These are phyloP conservation scores for Trachemys scripta DNA, from an alignment of 2,113 vertebrate genomes.

Conservation along the genomic window DNA sequence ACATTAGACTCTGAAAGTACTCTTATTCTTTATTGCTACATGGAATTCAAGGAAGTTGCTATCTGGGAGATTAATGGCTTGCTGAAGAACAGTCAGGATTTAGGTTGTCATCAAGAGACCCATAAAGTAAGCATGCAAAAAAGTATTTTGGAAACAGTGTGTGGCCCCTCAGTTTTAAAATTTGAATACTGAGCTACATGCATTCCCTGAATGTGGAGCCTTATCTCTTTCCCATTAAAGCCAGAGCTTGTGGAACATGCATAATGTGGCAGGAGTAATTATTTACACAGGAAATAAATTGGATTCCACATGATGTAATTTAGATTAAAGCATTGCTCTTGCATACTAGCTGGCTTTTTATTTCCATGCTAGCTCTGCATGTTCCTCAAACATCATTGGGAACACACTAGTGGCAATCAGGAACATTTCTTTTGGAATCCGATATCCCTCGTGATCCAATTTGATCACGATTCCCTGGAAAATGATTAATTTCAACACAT, in stretches of 20 bases:
- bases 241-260: not conserved
- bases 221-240: conserved; percentile 20
- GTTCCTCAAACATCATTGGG: conserved; percentile 49
- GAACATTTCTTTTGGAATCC: conserved; percentile 63
- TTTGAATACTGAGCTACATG: conserved; percentile 33
- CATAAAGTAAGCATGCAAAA: conserved; percentile 76
- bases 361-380: not conserved
- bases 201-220: conserved; percentile 38
- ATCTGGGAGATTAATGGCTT: conserved; percentile 79
- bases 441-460: conserved; percentile 61
- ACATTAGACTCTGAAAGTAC: conserved; percentile 61
- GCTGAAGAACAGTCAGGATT: conserved; percentile 78
- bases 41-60: conserved; percentile 71
- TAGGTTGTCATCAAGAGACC: conserved; percentile 79
- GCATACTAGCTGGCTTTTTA: not conserved
- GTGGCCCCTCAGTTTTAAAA: conserved; percentile 60
- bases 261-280: conserved; percentile 22
- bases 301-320: conserved; percentile 8
- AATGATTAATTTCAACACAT: conserved; percentile 58
- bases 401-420: not conserved
- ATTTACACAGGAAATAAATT: conserved; percentile 30
- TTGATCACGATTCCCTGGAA: conserved; percentile 71
- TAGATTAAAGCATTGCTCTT: conserved; percentile 26
- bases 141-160: conserved; percentile 75
- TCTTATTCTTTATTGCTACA: conserved; percentile 58